Base-by-base conservation (phyloP, 2,797 vertebrate genomes). In the Varecia variegata region DNA sequence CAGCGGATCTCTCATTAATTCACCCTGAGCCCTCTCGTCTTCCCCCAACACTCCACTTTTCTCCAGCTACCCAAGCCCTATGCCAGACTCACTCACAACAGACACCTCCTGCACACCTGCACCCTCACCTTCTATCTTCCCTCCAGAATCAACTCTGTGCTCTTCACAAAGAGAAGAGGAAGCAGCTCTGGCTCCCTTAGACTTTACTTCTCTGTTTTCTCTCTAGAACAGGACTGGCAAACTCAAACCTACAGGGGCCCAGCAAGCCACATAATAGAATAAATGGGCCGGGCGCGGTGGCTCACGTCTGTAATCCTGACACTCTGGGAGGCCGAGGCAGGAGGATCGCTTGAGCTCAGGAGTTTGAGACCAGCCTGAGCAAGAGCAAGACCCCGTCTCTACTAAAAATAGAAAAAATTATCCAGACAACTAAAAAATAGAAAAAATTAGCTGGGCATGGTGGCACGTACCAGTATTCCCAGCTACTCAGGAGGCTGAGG, bases 1-100 rank as follows among this genome's bases (percentile, higher is more conserved):
- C 84, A 60, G 60, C n/a, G 30, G 27, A 13, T 35, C 68, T 30
- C 0, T 17, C 0, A 50, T 5, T 12, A 25, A 43, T 17, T 71
- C 50, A 17, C 20, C 0, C 0, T 27, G 3, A 6, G 1, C 0
- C 2, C 21, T 23, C 54, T 2, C 11, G 4, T 20, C 87, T 7
- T 4, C 20, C 20, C 65, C 18, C 5, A 1, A 58, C 18, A 5
- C 5, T 32, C 58, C 7, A 9, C 17, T 21, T 27, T 18, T 60
- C 62, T 54, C 25, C 43, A 7, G 25, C 71, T 20, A 15, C 5
- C 45, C 11, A n/a, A 1, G 2, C 47, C 65, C 11, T 50, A 12
- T 18, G 65, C 25, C 17, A n/a, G 54, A 27, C 11, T 10, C 35
- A 9, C 3, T 43, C 85, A 7, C 45, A n/a, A 14, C 62, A 12